Base-by-base conservation (phyloP, 2,113 vertebrate species). In the Pampusana beccarii region DNA sequence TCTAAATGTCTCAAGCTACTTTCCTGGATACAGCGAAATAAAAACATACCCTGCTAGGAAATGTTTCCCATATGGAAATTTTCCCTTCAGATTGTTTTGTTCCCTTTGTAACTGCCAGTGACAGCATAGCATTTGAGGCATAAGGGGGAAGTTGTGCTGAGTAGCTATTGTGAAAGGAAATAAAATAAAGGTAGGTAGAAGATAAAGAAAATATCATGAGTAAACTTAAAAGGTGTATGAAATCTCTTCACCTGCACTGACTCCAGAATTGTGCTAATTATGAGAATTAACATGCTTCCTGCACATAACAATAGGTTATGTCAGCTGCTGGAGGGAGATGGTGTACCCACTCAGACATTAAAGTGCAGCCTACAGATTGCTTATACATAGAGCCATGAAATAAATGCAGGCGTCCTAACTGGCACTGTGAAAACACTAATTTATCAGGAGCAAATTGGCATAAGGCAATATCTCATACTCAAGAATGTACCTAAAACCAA, bases 211-310 rank as follows among this genome's bases (percentile, higher is more conserved):
- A 83, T 54, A 86, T 86, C 50, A 5, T 44, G 69, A 95, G 75
- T 91, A 92, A 94, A 96, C 90, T 91, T 96, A 78, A 96, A 92
- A 97, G 84, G 64, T 93, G 77, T 81, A 81, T 82, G 31, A 85
- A 90, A 79, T 29, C 65, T 94, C 69, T 90, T 97, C 61, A 81
- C 91, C 91, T 73, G 46, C 34, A 40, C 12, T 93, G 95, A 95
- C 77, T 81, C 26, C 53, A 86, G 91, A 91, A 96, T 61, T 78
- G 58, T 88, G 85, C 34, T 96, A 96, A 96, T 97, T 95, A 93
- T 86, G 86, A 90, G 83, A 67, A 97, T 96, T 97, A 97, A 61
- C 86, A 92, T 58, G 69, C 57, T 91, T 97, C 83, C 93, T 88
- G 77, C 62, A 50, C 23, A n/a, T 75, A 96, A 95, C 91, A 95